phyloP scores from a whole-genome alignment of 2,888 invertebrate genomes.

The Thymelicus sylvestris region DNA sequence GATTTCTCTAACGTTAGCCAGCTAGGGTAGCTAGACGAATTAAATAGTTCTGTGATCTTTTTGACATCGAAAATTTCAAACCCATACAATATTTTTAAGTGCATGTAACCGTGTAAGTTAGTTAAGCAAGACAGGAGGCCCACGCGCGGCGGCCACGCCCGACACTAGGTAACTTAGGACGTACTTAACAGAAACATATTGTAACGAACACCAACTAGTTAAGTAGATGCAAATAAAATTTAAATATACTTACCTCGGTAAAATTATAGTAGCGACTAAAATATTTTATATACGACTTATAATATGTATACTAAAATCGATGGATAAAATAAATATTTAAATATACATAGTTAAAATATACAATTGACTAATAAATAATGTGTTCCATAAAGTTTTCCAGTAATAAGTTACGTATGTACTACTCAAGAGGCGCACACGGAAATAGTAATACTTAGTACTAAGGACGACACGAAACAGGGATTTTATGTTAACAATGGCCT shows the following conservation, averaged over 20 bases:
- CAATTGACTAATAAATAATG: constrained; percentile 59
- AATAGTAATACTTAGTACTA: constrained; percentile 57
- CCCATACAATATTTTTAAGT: constrained; percentile 3
- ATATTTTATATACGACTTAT: constrained; percentile 57
- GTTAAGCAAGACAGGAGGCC: neutral
- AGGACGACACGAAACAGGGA: constrained; percentile 72
- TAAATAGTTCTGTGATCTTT: constrained; percentile 26
- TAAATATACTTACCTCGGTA: constrained; percentile 46
- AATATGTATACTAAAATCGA: constrained; percentile 46
- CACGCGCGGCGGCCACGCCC: neutral
- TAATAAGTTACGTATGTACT: constrained; percentile 53
- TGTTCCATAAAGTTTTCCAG: constrained; percentile 80
- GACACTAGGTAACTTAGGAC: constrained; percentile 19
- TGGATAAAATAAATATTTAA: constrained; percentile 42
- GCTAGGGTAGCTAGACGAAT: neutral
- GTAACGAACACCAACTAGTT: constrained; percentile 78
- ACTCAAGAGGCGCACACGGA: constrained; percentile 51
- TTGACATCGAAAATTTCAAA: constrained; percentile 23
- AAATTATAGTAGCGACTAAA: constrained; percentile 46
- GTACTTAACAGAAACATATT: constrained; percentile 60
- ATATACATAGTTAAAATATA: constrained; percentile 48
- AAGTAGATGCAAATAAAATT: constrained; percentile 66
- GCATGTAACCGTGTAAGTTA: neutral
- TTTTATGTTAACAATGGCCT: constrained; percentile 61
- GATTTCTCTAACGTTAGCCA: neutral